Evolutionary conservation across 2,888 invertebrate species (phyloP), one percentile per base, ranked within the genome.

Genomic region (Drosophila monieri): DNA sequence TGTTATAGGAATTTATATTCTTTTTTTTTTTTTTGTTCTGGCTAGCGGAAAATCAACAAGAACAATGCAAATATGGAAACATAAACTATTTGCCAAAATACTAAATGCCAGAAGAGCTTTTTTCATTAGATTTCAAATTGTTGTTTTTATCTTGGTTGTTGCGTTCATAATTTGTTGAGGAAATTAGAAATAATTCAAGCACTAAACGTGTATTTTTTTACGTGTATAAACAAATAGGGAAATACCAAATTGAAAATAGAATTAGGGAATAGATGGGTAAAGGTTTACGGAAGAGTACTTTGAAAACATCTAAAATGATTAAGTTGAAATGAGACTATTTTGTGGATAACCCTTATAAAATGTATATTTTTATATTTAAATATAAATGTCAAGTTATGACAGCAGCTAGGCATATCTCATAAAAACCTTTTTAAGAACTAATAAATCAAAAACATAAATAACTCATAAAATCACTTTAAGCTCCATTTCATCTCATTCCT

Each of bases 21-120:
- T 67, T 30, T 32, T 59, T 32, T 61, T 51, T 52, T 67, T 30
- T 32, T 59, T 32, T 61, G 46, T 52, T 32, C 35, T 37, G 43
- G 21, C 48, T 37, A 35, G 46, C 44, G 18, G 25, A 52, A 67
- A 57, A 62, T 52, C 55, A 55, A 30, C 54, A 65, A 73, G 49
- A 73, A 65, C 69, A 73, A 69, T 69, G 65, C 73, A 69, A 69
- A 69, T 69, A 79, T 77, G 68, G 73, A 61, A 62, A 60, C 73
- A 84, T 80, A 76, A 86, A 67, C 71, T 73, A 71, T 74, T 49
- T 76, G 70, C 53, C 65, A 56, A 55, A 60, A 62, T 51, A 56
- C 46, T 32, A 73, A 73, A 48, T 21, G 41, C 32, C 10, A 6
- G 35, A 35, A 14, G 37, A 39, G 52, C 14, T 30, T 30, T 39